Evolutionary conservation across 2,888 invertebrate species (phyloP), one percentile per base, ranked within the genome.

Genomic region (Drosophila tanythrix): DNA sequence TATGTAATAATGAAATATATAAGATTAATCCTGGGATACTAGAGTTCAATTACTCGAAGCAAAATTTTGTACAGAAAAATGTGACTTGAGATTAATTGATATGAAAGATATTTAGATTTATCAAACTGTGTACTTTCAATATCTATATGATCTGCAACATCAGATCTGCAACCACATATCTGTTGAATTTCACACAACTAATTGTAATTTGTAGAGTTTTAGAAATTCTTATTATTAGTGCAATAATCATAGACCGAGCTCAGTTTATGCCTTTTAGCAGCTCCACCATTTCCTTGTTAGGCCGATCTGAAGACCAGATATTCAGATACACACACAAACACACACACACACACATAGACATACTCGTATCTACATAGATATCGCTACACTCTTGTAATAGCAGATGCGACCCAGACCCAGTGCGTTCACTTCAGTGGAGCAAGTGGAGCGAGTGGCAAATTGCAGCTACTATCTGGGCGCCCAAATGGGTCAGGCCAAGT

Each of bases 401-500:
- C 51, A 53, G 65, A 40, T 60, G 73, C 86, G 88, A 86, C 89
- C 86, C 89, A 86, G 89, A 86, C 86, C 86, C 86, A 86, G 70
- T 89, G 88, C 88, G 82, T 82, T 86, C 58, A 65, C 69, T 79
- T 71, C 60, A 81, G 55, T 74, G 52, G 81, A 76, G 77, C 77
- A 80, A 81, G 82, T 80, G 79, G 38, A 56, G 79, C 71, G 64
- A 71, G 67, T 56, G 55, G 36, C 81, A 67, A 46, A 66, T 74
- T 78, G 79, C 72, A 72, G 68, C 82, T 8, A 56, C 56, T 62
- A 74, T 83, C 64, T 79, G 65, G 57, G 59, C 70, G 65, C 79
- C 82, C 83, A 83, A 81, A 78, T 82, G 82, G 85, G 80, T 81
- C 82, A 83, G 75, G 81, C 83, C 70, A 80, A 75, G 75, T 81